Conservation (phyloP, 2,113 vertebrate species). For the Esox niger region DNA sequence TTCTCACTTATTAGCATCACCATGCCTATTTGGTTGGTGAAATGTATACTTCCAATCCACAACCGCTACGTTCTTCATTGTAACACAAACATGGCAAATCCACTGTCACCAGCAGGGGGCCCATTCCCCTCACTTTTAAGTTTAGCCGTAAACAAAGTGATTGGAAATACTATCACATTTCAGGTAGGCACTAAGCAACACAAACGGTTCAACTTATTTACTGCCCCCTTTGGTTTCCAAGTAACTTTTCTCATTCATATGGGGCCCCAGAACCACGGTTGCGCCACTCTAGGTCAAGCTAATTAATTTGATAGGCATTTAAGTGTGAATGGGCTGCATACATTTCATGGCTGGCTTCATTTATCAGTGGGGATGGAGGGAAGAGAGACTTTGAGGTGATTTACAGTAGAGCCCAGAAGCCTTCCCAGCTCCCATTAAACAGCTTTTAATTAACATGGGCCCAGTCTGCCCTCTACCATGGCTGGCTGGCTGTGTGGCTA, state of each 20-base stretch:
- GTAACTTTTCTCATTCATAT: conserved; percentile 17
- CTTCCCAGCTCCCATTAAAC: conserved; percentile 55
- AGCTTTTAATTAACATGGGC: conserved; percentile 61
- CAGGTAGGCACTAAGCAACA: background rate
- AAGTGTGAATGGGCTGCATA: conserved; percentile 57
- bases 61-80: background rate
- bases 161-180: background rate
- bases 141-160: background rate
- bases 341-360: conserved; percentile 63
- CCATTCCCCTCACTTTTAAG: background rate
- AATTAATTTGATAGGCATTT: conserved; percentile 53
- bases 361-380: conserved; percentile 32
- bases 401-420: conserved; percentile 54
- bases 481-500: conserved; percentile 27
- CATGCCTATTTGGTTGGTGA: no score
- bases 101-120: conserved; percentile 11
- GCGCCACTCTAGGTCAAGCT: conserved; percentile 45
- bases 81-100: background rate
- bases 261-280: conserved; percentile 27
- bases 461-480: conserved; percentile 22
- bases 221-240: conserved; percentile 8
- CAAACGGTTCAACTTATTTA: conserved; percentile 6
- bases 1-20: no score
- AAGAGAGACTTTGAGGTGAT: no score
- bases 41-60: background rate